Evolutionary conservation across 2,113 vertebrate species (phyloP).

Genomic region (Octodon degus): DNA sequence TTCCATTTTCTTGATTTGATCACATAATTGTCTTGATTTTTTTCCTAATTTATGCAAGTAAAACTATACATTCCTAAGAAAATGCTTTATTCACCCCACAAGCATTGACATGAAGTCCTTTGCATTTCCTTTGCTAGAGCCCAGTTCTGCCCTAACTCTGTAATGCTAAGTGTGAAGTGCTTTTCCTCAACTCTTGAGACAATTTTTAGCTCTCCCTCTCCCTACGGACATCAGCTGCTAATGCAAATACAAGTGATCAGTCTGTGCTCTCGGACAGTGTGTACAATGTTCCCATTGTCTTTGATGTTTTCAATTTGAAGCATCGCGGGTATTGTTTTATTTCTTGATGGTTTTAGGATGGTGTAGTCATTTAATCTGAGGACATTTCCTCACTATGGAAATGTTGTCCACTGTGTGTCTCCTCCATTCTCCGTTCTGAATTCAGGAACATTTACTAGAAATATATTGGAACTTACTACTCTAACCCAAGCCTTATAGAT

Average conservation of each 20-base stretch:
- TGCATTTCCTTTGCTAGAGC: background rate
- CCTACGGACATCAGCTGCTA: background rate
- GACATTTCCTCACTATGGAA: background rate
- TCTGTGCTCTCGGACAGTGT: background rate
- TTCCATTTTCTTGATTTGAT: conserved; percentile 21
- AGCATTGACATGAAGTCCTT: background rate
- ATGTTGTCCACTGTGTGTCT: background rate
- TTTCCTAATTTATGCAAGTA: background rate
- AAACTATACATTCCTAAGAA: background rate
- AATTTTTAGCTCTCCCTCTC: background rate
- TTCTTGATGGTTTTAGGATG: background rate
- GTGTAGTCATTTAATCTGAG: background rate
- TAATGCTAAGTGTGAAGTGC: background rate
- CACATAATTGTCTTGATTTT: background rate
- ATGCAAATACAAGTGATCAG: background rate
- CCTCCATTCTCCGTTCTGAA: background rate
- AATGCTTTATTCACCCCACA: background rate
- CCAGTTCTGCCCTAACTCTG: background rate
- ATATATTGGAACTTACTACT: background rate
- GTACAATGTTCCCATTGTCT: conserved; percentile 8
- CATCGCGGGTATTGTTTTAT: background rate
- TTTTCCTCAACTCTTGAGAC: background rate
- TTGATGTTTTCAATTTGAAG: background rate
- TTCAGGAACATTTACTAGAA: background rate
- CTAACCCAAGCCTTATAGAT: background rate